Evolutionary conservation across 2,888 invertebrate species (phyloP), one percentile per base, ranked within the genome.

Genomic region (Antheraea assamensis): DNA sequence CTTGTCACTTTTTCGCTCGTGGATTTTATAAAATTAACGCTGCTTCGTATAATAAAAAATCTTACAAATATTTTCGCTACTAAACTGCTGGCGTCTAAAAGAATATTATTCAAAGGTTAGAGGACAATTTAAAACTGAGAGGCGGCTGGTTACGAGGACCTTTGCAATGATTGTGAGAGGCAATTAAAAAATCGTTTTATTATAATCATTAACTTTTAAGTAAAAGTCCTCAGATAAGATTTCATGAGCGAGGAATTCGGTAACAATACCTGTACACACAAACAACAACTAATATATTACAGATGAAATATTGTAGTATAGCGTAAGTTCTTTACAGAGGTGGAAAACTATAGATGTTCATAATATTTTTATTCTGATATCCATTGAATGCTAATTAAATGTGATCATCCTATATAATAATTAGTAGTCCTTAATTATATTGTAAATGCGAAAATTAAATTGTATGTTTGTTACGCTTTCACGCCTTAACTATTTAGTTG

Each of bases 141-240:
- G 71, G 73, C 73, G 72, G 73, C 73, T 70, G 74, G 78, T 80
- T 77, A 79, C 76, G 78, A 74, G 71, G 70, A 71, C 72, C 70
- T 75, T 72, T 73, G 77, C 74, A 78, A 78, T 77, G 79, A 79
- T 79, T 78, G 76, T 75, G 74, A 76, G 55, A 52, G 74, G 71
- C 79, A 82, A 82, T 83, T 80, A 79, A 81, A 81, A 84, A 79
- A 76, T 79, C 81, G 75, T 80, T 84, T 85, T 84, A 85, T 79
- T 79, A 75, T 78, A 30, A 76, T 79, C 83, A 83, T 86, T 84
- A 84, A 83, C 81, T 81, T 83, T 85, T 79, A 76, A 82, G 75
- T 79, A 74, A 77, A 78, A 78, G 77, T 76, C 74, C 70, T 64
- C 71, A 76, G 79, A 82, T 79, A 82, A 58, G 24, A 81, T 79